phyloP scores from a whole-genome alignment of 2,888 invertebrate species.

The Julus scandinavius region DNA sequence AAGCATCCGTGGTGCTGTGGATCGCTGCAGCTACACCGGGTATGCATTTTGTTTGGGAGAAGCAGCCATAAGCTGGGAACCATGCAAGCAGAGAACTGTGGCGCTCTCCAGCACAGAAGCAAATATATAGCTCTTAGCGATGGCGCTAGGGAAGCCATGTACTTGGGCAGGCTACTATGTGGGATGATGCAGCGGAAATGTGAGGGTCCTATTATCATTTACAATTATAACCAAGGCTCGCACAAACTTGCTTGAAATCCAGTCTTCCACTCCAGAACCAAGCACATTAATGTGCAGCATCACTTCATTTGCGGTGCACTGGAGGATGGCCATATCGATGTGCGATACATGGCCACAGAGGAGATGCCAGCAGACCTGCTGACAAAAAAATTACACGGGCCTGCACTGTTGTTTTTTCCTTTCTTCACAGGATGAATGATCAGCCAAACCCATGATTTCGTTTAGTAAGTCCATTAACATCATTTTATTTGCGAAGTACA shows the following conservation, averaged over 20 bases:
- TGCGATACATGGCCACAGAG: not conserved
- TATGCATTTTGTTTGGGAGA: constrained; percentile 61
- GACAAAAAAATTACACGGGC: not conserved
- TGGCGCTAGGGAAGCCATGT: constrained; percentile 29
- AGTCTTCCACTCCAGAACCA: not conserved
- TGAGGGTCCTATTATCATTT: not conserved
- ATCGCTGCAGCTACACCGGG: constrained; percentile 63
- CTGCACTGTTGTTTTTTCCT: too few species aligned
- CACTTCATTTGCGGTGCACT: not conserved
- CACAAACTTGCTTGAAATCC: not conserved
- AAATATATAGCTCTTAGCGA: constrained; percentile 48
- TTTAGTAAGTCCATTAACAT: too few species aligned
- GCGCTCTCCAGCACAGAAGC: not conserved
- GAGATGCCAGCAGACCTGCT: not conserved
- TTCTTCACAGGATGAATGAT: too few species aligned
- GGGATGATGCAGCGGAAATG: not conserved
- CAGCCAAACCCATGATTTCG: too few species aligned
- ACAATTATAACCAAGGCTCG: not conserved
- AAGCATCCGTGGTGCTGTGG: constrained; percentile 60
- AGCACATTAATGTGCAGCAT: not conserved
- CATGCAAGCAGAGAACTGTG: not conserved
- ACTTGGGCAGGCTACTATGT: not conserved
- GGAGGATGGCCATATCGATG: not conserved
- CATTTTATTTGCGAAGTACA: too few species aligned
- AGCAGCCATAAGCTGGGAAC: not conserved